phyloP scores from a whole-genome alignment of 1,140 invertebrate species.

The Apis florea region DNA sequence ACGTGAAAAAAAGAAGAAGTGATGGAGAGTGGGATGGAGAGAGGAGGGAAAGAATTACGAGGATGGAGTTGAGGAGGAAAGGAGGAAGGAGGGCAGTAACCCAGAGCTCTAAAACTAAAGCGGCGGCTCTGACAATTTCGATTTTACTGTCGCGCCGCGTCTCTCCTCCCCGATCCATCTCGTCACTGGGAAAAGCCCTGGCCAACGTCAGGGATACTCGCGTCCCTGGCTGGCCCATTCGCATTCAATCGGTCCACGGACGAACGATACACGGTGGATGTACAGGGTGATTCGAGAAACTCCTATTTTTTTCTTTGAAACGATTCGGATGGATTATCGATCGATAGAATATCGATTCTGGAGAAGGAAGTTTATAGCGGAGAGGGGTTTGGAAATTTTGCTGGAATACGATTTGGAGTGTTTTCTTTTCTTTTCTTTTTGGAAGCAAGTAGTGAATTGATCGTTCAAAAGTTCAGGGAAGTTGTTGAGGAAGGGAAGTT shows the following conservation, averaged over 20 bases:
- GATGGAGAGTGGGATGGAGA: no score
- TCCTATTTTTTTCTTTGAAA: neutral
- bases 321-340: neutral
- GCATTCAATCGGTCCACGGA: slow-evolving; percentile 59
- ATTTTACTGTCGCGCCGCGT: slow-evolving; percentile 70
- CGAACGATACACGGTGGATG: slow-evolving; percentile 47
- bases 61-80: neutral
- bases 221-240: slow-evolving; percentile 59
- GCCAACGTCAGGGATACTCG: slow-evolving; percentile 58
- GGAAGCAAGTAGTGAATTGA: no score
- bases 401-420: no score
- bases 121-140: slow-evolving; percentile 71
- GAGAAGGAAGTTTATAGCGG: no score
- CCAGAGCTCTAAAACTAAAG: slow-evolving; percentile 70
- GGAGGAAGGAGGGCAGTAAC: slow-evolving; percentile 53
- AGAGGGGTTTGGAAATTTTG: no score
- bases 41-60: neutral
- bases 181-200: slow-evolving; percentile 62
- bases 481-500: no score
- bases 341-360: no score
- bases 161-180: slow-evolving; percentile 64
- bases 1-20: no score
- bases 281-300: slow-evolving; percentile 42
- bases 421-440: no score
- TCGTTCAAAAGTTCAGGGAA: no score